Percentiles rank a stretch among this genome's conserved stretches.
These are phyloP conservation scores for Pilophorus perplexus DNA, from an alignment of 2,888 invertebrate species.

Conservation along the genomic window DNA sequence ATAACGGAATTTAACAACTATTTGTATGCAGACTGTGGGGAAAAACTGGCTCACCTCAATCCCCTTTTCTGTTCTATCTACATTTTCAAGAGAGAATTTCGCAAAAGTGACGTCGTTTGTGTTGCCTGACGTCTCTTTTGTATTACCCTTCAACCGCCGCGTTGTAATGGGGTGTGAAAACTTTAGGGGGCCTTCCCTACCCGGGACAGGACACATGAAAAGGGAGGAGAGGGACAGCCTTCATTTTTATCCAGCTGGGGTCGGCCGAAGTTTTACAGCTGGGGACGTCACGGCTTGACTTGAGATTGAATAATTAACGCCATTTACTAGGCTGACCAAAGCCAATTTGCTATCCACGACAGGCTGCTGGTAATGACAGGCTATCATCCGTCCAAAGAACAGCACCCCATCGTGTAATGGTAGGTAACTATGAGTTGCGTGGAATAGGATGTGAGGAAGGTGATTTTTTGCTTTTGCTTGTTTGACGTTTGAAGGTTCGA, in stretches of 20 bases:
- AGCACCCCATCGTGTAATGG: too few species aligned
- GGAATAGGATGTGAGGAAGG: too few species aligned
- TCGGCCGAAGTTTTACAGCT: not conserved
- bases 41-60: too few species aligned
- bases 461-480: too few species aligned
- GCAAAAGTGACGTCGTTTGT: constrained; percentile 29
- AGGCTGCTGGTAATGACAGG: not conserved
- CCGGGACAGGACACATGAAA: not conserved
- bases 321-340: constrained; percentile 21
- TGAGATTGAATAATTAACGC: constrained; percentile 9
- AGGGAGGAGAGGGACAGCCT: not conserved
- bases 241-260: not conserved
- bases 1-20: too few species aligned
- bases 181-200: not conserved
- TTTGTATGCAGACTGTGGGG: too few species aligned
- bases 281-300: not conserved
- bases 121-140: constrained; percentile 26
- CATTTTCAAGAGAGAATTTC: constrained; percentile 6
- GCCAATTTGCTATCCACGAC: constrained; percentile 5
- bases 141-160: not conserved
- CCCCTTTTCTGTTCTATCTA: too few species aligned
- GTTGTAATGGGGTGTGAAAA: constrained; percentile 28
- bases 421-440: too few species aligned
- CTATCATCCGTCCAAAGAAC: not conserved
- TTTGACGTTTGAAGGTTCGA: too few species aligned